phyloP scores from a whole-genome alignment of 2,113 vertebrate genomes.

The Esox niger region DNA sequence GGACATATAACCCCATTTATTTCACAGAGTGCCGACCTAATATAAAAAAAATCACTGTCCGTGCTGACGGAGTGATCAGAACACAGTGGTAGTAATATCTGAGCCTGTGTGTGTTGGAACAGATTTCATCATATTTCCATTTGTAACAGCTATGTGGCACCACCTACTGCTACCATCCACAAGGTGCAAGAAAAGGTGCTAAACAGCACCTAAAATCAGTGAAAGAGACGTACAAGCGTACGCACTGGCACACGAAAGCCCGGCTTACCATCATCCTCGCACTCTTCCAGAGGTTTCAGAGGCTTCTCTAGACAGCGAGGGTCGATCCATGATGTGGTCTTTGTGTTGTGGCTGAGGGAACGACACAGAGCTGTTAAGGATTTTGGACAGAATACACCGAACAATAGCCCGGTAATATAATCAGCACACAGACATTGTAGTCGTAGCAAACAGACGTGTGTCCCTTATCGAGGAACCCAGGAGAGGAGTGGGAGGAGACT shows the following conservation, averaged over 20 bases:
- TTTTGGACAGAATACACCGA: too few relatives aligned
- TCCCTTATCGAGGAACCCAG: not conserved
- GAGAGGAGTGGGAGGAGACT: not conserved
- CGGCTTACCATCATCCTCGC: slow-evolving; percentile 96
- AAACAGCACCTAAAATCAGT: not conserved
- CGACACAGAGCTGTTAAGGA: slow-evolving; percentile 41
- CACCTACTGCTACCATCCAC: slow-evolving; percentile 15
- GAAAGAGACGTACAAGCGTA: not conserved
- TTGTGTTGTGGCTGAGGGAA: slow-evolving; percentile 93
- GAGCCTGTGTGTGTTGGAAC: not conserved
- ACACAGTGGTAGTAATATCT: not conserved
- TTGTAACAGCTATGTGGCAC: slow-evolving; percentile 18
- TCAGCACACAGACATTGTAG: slow-evolving; percentile 3
- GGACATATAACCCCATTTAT: too few relatives aligned
- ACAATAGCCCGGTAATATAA: slow-evolving; percentile 42
- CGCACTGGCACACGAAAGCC: slow-evolving; percentile 2
- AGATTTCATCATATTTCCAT: not conserved
- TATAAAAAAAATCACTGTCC: not conserved
- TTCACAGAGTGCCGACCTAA: not conserved
- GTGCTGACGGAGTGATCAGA: not conserved
- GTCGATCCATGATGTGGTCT: slow-evolving; percentile 98
- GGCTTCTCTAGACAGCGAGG: slow-evolving; percentile 95
- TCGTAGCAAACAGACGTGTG: not conserved
- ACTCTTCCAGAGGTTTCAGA: slow-evolving; percentile 94
- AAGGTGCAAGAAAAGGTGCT: not conserved